Base-by-base conservation (phyloP, 2,888 invertebrate genomes). In the Bursaphelenchus okinawaensis region DNA sequence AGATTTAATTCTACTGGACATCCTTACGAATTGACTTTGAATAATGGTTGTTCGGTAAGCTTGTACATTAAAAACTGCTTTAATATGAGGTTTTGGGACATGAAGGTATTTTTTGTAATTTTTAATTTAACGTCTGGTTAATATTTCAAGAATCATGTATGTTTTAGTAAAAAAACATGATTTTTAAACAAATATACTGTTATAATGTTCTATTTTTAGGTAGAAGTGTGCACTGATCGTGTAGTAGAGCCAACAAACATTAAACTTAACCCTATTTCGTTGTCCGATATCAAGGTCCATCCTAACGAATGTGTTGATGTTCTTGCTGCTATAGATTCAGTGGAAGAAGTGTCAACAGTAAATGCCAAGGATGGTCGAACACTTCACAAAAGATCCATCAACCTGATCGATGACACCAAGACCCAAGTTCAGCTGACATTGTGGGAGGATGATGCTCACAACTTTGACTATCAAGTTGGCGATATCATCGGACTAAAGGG, bases 11-110 rank as follows among this genome's bases (percentile, higher is more conserved):
- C 86, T 40, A 84, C 93, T 7, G 90, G 91, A 73, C 93, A 95
- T 83, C 95, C 96, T 83, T 98, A 95, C 80, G 98, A 99, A 84
- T 90, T 99, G 89, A 90, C 91, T 0, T 88, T 95, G 79, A 88
- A 86, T 12, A 84, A 85, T 7, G 92, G 94, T 54, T 89, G 92
- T n/a, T 70, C 75, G 60, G 76, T 78, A 0, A 65, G 28, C 0
- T 69, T 52, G n/a, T n/a, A n/a, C n/a, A n/a, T n/a, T n/a, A n/a
- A n/a, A n/a, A n/a, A n/a, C n/a, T n/a, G n/a, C n/a, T n/a, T n/a
- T n/a, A n/a, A n/a, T n/a, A n/a, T n/a, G n/a, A n/a, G n/a, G n/a
- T n/a, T n/a, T n/a, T n/a, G n/a, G n/a, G n/a, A n/a, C n/a, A n/a
- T n/a, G n/a, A n/a, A n/a, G n/a, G n/a, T n/a, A n/a, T 22, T 54